Base-by-base conservation (phyloP, 2,797 vertebrate genomes). In the Gymnoscopelus microlampas region DNA sequence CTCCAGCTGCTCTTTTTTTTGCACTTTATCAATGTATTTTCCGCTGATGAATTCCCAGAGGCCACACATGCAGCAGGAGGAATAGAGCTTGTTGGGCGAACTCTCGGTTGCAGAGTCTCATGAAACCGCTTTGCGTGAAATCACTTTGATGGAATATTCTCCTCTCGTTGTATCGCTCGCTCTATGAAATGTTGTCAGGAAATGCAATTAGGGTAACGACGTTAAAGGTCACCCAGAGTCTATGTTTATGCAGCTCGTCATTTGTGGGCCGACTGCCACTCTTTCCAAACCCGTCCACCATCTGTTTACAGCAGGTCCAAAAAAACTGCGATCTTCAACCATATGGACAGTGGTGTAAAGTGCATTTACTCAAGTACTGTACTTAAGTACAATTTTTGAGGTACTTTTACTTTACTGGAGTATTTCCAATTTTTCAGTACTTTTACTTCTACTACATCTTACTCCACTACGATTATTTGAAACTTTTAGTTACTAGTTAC, bases 201-300 rank as follows among this genome's bases (percentile, higher is more conserved):
- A 90, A 90, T 85, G 57, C 68, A 76, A 88, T 92, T 84, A 87
- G 79, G 78, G 32, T 73, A 89, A 90, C 86, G 60, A 77, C 12
- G 71, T 89, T 85, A 82, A 78, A 81, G 60, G 71, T 62, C 59
- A 54, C 77, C 23, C 68, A 44, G 66, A 73, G 62, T 69, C 63
- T 65, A 70, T 80, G 69, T 79, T 83, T 69, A 71, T 70, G 66
- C 72, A 68, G 78, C 68, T 66, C 29, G 55, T 80, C 60, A 63
- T 65, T 62, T 72, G 23, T 67, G 65, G 53, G 49, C 14, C 53
- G 32, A 35, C 63, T 44, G 70, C 47, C 12, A 4, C 80, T 73
- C 32, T 79, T 63, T 70, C 19, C 11, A 47, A 51, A 15, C 49
- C 50, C 50, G 50, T 15, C n/a, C 50, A 15, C 19, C 14, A n/a